Base-by-base conservation (phyloP, 2,888 invertebrate genomes). In the Noctuana brunneofusca region DNA sequence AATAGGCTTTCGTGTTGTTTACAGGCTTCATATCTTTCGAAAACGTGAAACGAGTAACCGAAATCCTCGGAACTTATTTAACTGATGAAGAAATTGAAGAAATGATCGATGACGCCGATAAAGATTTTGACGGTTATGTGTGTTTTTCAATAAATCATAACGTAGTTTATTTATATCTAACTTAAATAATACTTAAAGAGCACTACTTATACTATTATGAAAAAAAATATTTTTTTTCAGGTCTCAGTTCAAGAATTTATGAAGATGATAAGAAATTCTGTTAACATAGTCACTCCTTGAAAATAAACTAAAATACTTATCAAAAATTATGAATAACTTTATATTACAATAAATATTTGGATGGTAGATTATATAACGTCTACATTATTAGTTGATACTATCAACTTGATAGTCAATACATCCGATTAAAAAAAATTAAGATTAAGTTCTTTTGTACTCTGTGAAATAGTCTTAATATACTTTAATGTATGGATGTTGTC, bases 31-130 rank as follows among this genome's bases (percentile, higher is more conserved):
- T 91, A 32, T 83, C 79, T 70, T 86, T 86, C 50, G 89, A 91
- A 0, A 88, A 89, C 64, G 65, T 92, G 3, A 91, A 89, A 68
- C 65, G 71, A 11, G 89, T 91, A 0, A 78, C 85, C 0, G 68
- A 83, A 43, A 79, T 87, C 11, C 75, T 92, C 2, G 87, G 81
- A 0, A 75, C 75, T 3, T 65, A 78, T 67, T 70, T 91, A 18
- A 83, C 87, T 6, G 92, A 92, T 68, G 89, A 92, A 73, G 89
- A 92, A 75, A 88, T 92, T 32, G 84, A 88, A 35, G 92, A 92
- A 70, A 91, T 92, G 91, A 78, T 92, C 3, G 88, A 90, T 56
- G 89, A 89, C 53, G 90, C 89, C 9, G 92, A 92, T 67, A 88
- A 84, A 67, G 86, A 91, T 66, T 83, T 79, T 35, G 90, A 91